phyloP scores from a whole-genome alignment of 2,888 invertebrate genomes.

The Seladonia tumulorum region DNA sequence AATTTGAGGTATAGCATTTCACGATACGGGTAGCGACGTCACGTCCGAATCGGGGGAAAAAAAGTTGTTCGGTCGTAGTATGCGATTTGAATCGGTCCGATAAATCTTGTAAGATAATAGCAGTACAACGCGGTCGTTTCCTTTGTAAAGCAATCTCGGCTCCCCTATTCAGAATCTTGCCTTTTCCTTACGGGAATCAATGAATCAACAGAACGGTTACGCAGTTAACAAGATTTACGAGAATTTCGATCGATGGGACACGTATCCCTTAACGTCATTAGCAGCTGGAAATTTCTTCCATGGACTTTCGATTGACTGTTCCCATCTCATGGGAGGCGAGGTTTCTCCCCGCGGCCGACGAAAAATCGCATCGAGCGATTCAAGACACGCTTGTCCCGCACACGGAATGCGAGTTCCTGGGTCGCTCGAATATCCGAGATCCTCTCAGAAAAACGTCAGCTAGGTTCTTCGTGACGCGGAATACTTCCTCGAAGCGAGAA shows the following conservation, averaged over 20 bases:
- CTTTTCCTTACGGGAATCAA: slow-evolving; percentile 56
- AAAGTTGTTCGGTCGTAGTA: slow-evolving; percentile 25
- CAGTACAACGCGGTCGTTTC: slow-evolving; percentile 41
- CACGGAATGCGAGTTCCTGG: slow-evolving; percentile 68
- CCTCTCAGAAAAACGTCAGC: slow-evolving; percentile 62
- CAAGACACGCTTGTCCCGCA: slow-evolving; percentile 70
- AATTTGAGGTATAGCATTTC: slow-evolving; percentile 8
- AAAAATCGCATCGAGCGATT: slow-evolving; percentile 67
- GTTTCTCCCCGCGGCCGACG: slow-evolving; percentile 53
- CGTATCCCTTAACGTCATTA: slow-evolving; percentile 70
- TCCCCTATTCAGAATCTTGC: slow-evolving; percentile 52
- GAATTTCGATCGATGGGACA: slow-evolving; percentile 57
- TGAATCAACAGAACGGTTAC: slow-evolving; percentile 48
- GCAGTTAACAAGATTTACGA: slow-evolving; percentile 63
- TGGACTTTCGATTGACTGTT: slow-evolving; percentile 24
- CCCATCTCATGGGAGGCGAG: slow-evolving; percentile 47
- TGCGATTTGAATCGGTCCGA: slow-evolving; percentile 29
- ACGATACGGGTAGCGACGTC: background rate
- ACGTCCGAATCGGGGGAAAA: background rate
- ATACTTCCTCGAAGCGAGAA: slow-evolving; percentile 58
- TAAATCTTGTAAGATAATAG: slow-evolving; percentile 48
- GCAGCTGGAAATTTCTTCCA: slow-evolving; percentile 60
- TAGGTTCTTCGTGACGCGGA: slow-evolving; percentile 53
- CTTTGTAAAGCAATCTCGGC: slow-evolving; percentile 52
- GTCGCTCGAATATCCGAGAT: slow-evolving; percentile 65